Percentiles rank a stretch among this genome's conserved stretches.
phyloP scores from a whole-genome alignment of 2,113 vertebrate species.

The Ceyx cyanopectus region DNA sequence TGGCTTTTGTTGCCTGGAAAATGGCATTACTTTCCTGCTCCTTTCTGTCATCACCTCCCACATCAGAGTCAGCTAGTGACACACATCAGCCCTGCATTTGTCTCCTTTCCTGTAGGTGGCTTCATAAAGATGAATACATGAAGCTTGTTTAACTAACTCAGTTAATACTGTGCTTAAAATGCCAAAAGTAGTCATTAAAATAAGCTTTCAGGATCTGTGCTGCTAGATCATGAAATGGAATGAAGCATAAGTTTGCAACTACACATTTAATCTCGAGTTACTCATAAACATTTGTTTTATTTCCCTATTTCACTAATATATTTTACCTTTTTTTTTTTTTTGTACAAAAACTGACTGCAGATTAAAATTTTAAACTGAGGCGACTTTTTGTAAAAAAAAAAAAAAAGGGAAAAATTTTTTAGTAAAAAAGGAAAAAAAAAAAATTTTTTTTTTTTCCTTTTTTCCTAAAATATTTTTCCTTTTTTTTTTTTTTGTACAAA shows the following conservation, averaged over 20 bases:
- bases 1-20: conserved; percentile 15
- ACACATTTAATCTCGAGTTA: conserved; percentile 53
- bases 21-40: neutral
- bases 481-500: conserved; percentile 17
- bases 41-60: conserved; percentile 23
- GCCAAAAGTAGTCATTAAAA: conserved; percentile 50
- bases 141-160: conserved; percentile 38
- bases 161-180: conserved; percentile 63
- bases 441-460: neutral
- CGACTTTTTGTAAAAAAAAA: too few relatives aligned
- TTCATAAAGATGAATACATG: conserved; percentile 25
- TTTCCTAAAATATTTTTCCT: conserved; percentile 21
- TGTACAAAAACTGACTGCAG: conserved; percentile 43
- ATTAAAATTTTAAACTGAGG: conserved; percentile 52
- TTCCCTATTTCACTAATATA: conserved; percentile 56
- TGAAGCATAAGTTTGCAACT: conserved; percentile 56
- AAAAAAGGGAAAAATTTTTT: too few relatives aligned
- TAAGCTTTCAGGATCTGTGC: conserved; percentile 48
- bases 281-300: conserved; percentile 39
- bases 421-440: too few relatives aligned
- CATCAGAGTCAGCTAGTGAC: conserved; percentile 17
- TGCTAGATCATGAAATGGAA: conserved; percentile 55
- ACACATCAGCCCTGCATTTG: conserved; percentile 15
- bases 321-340: neutral
- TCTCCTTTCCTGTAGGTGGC: conserved; percentile 29